Conservation (phyloP, 1,140 invertebrate species). For the Heliothis virescens region DNA sequence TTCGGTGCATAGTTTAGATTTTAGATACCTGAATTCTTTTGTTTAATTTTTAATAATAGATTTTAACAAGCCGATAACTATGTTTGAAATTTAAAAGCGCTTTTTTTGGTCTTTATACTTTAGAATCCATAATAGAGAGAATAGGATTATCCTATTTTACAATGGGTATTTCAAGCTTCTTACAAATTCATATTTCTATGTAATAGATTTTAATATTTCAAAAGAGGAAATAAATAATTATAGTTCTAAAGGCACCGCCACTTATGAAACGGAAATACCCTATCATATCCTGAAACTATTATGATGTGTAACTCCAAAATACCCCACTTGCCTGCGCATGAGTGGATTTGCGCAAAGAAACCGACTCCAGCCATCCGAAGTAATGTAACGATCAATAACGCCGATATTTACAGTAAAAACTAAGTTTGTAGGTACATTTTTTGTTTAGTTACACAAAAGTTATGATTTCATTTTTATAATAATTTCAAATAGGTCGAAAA, state of each 20-base stretch:
- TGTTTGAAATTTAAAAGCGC: neutral
- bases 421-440: constrained; percentile 45
- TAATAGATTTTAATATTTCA: constrained; percentile 37
- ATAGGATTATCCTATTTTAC: constrained; percentile 9
- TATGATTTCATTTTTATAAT: constrained; percentile 42
- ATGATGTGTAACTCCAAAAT: constrained; percentile 63
- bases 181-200: neutral
- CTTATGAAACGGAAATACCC: constrained; percentile 75
- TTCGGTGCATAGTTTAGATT: constrained; percentile 30
- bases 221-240: constrained; percentile 68
- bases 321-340: constrained; percentile 68
- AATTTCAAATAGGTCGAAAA: neutral
- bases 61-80: neutral
- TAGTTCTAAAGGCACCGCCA: constrained; percentile 59
- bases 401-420: constrained; percentile 65
- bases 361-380: constrained; percentile 53
- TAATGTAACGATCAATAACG: constrained; percentile 40
- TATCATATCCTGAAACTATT: constrained; percentile 76
- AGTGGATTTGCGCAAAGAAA: constrained; percentile 72
- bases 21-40: constrained; percentile 35
- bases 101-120: neutral
- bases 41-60: constrained; percentile 14
- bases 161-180: neutral
- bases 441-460: constrained; percentile 7
- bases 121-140: neutral